Conservation (phyloP, 2,797 vertebrate species). For the Hypotaenidia okinawae region DNA sequence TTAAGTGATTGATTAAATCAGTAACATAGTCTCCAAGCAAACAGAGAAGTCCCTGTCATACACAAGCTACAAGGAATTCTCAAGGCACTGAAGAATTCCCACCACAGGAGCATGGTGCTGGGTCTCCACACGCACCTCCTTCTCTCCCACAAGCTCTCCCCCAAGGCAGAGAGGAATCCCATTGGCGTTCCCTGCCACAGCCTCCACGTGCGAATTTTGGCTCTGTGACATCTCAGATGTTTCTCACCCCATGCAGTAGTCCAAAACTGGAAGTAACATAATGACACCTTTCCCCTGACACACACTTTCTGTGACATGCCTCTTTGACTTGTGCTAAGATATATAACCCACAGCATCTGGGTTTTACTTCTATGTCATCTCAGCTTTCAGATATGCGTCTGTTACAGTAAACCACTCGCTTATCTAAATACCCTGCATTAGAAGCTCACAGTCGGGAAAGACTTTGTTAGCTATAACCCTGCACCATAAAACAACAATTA, state of each 20-base stretch:
- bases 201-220: background rate
- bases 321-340: background rate
- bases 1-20: background rate
- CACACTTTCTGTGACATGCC: background rate
- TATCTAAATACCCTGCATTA: conserved; percentile 7
- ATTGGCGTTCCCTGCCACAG: rapidly evolving
- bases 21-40: background rate
- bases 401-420: background rate
- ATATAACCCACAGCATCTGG: background rate
- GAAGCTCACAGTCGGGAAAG: background rate
- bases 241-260: background rate
- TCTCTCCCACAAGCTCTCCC: background rate
- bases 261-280: background rate
- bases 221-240: background rate
- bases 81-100: background rate
- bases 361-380: background rate
- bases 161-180: background rate
- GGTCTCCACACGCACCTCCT: background rate
- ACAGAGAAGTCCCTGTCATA: background rate
- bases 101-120: rapidly evolving
- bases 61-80: background rate
- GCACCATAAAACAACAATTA: conserved; percentile 41
- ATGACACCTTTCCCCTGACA: background rate
- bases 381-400: background rate
- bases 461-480: background rate